Base-by-base conservation (phyloP, 2,888 invertebrate species). In the Helobdella robusta region DNA sequence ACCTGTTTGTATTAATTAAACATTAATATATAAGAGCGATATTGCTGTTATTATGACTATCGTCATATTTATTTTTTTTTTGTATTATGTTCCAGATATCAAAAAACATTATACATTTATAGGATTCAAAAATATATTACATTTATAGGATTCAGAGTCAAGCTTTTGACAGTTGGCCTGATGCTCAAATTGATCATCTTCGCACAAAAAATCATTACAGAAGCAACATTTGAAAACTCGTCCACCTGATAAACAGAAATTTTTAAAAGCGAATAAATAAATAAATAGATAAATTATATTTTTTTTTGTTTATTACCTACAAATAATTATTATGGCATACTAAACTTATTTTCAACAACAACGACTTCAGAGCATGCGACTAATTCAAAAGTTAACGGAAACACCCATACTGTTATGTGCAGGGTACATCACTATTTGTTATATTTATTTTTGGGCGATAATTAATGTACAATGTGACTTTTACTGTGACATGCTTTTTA, bases 121-220 rank as follows among this genome's bases (percentile, higher is more conserved):
- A 58, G 8, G 8, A 6, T 30, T 30, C 6, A 30, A n/a, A 30
- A 25, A 30, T 28, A 32, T 52, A 40, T 4, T 34, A 86, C 95
- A 95, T 83, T 95, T 95, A 79, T 88, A 92, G 73, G 86, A 91
- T 81, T 95, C 95, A 0, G 91, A 87, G 77, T 95, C 94, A 5
- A 95, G 82, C 67, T 92, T 89, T 83, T 95, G 93, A 78, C 93
- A 94, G 61, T 73, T 78, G 40, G 94, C 94, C 81, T 95, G 95
- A 81, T 95, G 94, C 81, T 95, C 94, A 81, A 92, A 92, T 80
- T 92, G 92, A 80, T 92, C 92, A 80, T 92, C 92, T 81, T 92
- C 92, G 79, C 95, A 95, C 28, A 83, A 75, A 72, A 77, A 92
- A 59, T 87, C 89, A 73, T 86, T 83, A 78, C 94, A 95, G 81